phyloP scores from a whole-genome alignment of 2,888 invertebrate genomes.

The Drosophila suboccidentalis region DNA sequence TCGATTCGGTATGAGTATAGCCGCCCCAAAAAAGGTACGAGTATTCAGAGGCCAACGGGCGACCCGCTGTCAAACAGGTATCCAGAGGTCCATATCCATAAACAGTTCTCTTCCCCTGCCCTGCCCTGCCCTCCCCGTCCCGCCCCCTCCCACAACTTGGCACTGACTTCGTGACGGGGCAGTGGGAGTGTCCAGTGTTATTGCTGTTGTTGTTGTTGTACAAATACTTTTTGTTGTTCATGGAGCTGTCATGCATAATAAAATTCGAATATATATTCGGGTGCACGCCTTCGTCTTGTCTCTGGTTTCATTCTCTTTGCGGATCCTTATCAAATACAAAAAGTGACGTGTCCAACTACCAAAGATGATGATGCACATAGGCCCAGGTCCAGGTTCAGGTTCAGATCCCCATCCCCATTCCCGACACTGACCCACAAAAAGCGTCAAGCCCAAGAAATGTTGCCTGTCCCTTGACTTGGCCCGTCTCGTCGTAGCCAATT shows the following conservation, averaged over 20 bases:
- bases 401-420: neutral
- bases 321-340: slow-evolving; percentile 78
- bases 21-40: slow-evolving; percentile 36
- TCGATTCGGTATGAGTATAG: slow-evolving; percentile 47
- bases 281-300: slow-evolving; percentile 69
- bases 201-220: slow-evolving; percentile 45
- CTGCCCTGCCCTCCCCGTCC: neutral
- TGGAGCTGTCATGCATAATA: slow-evolving; percentile 78
- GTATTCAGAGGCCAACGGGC: slow-evolving; percentile 41
- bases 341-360: slow-evolving; percentile 75
- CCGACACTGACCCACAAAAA: slow-evolving; percentile 68
- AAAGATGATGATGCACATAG: slow-evolving; percentile 69
- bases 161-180: slow-evolving; percentile 50
- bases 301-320: slow-evolving; percentile 60
- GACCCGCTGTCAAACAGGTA: slow-evolving; percentile 78
- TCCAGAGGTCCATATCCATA: slow-evolving; percentile 33
- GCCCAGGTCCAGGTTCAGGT: slow-evolving; percentile 22
- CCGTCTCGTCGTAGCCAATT: slow-evolving; percentile 44
- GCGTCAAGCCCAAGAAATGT: slow-evolving; percentile 48
- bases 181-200: slow-evolving; percentile 63
- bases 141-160: neutral
- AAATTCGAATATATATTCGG: slow-evolving; percentile 76
- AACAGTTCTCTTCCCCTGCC: neutral
- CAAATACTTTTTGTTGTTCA: slow-evolving; percentile 43
- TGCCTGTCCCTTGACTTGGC: slow-evolving; percentile 35